A percentile compares a stretch with the other conserved stretches of the same genome.
Conservation (phyloP, 2,797 vertebrate genomes). For the Austrolebias charrua region DNA sequence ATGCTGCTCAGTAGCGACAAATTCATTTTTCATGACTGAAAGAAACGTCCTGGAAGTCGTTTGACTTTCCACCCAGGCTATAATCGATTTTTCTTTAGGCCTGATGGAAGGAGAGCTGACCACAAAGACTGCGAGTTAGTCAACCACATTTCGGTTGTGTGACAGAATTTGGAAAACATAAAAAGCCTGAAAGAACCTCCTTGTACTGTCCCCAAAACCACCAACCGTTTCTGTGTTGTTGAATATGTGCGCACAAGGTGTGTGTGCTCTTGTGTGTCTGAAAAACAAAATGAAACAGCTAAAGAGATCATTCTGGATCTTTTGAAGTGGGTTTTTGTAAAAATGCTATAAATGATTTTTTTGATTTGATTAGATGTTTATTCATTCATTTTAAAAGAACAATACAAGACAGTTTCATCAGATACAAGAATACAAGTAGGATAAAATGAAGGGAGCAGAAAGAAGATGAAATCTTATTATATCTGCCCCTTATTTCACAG, state of each 20-base stretch:
- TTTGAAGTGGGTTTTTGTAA: no score
- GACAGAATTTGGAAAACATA: conserved; percentile 67
- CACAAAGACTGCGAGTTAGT: conserved; percentile 68
- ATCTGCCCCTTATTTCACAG: no score
- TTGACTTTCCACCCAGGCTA: conserved; percentile 61
- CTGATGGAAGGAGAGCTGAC: conserved; percentile 57
- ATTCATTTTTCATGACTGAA: conserved; percentile 68
- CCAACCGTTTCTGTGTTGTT: conserved; percentile 63
- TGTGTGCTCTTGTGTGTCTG: conserved; percentile 32
- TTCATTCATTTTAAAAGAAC: no score
- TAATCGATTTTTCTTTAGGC: conserved; percentile 68
- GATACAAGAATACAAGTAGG: no score
- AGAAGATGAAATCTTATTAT: no score
- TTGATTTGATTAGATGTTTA: no score
- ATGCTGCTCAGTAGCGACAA: conserved; percentile 47
- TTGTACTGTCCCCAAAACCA: conserved; percentile 59
- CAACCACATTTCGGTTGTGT: conserved; percentile 66
- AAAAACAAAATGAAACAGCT: no score
- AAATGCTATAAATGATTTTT: no score
- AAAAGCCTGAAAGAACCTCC: conserved; percentile 54
- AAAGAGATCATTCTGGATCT: no score
- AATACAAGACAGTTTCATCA: no score
- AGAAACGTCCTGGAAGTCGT: conserved; percentile 63
- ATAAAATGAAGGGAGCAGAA: no score
- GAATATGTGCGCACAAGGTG: conserved; percentile 65